Conservation (phyloP, 2,797 vertebrate species). For the Moxostoma hubbsi region DNA sequence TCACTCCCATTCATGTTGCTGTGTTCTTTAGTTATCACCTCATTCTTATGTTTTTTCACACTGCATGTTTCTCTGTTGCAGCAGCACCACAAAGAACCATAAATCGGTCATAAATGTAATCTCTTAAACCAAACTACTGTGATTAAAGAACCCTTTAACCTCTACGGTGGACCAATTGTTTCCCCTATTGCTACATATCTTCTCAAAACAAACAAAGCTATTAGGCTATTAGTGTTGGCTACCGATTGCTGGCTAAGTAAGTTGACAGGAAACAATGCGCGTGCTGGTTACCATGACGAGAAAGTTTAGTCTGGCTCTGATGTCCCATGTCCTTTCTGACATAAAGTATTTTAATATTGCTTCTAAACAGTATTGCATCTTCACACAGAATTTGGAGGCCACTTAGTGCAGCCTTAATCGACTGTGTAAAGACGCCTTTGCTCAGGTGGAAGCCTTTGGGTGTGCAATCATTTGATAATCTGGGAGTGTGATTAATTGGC, state of each 20-base stretch:
- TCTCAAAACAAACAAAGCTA: neutral
- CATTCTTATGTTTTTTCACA: too few species aligned
- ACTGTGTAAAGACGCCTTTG: neutral
- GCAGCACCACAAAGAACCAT: neutral
- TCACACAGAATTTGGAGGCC: neutral
- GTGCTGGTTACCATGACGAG: neutral
- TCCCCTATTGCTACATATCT: neutral
- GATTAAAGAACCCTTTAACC: slow-evolving; percentile 1
- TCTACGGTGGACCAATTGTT: neutral
- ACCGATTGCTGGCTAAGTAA: neutral
- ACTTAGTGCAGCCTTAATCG: neutral
- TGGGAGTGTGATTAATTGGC: slow-evolving; percentile 48
- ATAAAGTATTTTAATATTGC: neutral
- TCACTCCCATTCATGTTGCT: too few species aligned
- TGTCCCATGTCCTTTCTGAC: neutral
- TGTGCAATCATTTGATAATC: slow-evolving; percentile 39
- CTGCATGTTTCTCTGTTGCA: neutral
- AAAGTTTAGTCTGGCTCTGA: neutral
- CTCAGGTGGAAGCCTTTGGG: slow-evolving; percentile 28
- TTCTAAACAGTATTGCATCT: neutral
- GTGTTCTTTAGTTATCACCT: too few species aligned
- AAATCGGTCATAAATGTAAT: too few species aligned
- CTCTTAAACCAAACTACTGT: neutral
- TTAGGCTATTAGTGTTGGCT: neutral
- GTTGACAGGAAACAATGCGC: neutral